phyloP scores from a whole-genome alignment of 2,113 vertebrate genomes.

The Phasianus colchicus region DNA sequence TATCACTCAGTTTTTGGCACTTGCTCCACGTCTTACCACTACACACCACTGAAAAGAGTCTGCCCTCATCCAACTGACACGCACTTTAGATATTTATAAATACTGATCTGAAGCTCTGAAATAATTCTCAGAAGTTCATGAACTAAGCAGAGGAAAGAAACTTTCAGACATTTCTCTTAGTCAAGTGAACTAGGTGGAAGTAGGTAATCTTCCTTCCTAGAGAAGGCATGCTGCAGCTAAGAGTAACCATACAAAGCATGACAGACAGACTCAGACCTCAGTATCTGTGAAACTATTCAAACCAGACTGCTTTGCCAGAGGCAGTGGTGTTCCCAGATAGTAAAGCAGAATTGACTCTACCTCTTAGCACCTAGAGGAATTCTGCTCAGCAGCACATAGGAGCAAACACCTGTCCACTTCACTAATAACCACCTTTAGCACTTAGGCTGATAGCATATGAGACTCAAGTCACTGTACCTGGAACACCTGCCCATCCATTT shows the following conservation, averaged over 20 bases:
- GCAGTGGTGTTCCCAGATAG: not conserved
- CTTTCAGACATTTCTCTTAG: not conserved
- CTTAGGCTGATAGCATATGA: not conserved
- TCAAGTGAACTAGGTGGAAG: not conserved
- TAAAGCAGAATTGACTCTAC: not conserved
- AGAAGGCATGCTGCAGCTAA: not conserved
- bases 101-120: not conserved
- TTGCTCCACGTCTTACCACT: no score
- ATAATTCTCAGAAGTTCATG: fast-evolving
- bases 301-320: not conserved
- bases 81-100: no score
- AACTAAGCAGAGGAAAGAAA: not conserved
- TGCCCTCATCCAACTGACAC: no score
- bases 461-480: conserved; percentile 82
- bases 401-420: fast-evolving
- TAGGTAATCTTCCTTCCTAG: not conserved
- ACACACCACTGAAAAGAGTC: no score
- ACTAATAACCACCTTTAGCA: not conserved
- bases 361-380: not conserved
- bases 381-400: not conserved
- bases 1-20: no score
- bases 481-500: conserved; percentile 93
- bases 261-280: not conserved
- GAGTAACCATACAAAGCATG: fast-evolving
- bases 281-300: not conserved